Evolutionary conservation across 1,140 invertebrate species (phyloP).

Genomic region (Drosophila prosaltans): DNA sequence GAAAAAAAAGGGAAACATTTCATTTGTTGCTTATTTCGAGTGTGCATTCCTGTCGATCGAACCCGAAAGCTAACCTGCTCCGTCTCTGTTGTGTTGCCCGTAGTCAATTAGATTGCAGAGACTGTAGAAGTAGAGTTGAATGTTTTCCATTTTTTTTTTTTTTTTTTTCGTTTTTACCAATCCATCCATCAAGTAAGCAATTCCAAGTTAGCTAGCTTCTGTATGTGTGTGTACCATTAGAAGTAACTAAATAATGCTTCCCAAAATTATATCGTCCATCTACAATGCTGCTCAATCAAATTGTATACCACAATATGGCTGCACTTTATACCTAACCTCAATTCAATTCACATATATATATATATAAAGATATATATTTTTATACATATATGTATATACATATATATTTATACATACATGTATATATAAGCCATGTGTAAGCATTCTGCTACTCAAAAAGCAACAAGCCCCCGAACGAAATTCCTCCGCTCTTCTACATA

Average conservation of each 20-base stretch:
- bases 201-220: background rate
- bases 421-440: slow-evolving; percentile 8
- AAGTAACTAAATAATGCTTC: slow-evolving; percentile 4
- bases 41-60: background rate
- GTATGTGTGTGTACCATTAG: background rate
- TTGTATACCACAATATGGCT: slow-evolving; percentile 29
- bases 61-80: background rate
- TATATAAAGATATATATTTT: background rate
- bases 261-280: slow-evolving; percentile 17
- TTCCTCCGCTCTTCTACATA: background rate
- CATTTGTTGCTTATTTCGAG: background rate
- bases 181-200: background rate
- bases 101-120: background rate
- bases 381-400: background rate
- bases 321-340: slow-evolving; percentile 22
- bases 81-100: background rate
- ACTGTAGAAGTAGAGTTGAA: background rate
- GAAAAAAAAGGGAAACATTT: background rate
- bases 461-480: slow-evolving; percentile 40
- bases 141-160: background rate
- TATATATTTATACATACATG: background rate
- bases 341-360: slow-evolving; percentile 36
- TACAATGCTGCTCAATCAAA: slow-evolving; percentile 33
- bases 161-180: background rate
- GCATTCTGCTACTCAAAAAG: slow-evolving; percentile 27